Base-by-base conservation (phyloP, 2,113 vertebrate species). In the Notothenia rossii region DNA sequence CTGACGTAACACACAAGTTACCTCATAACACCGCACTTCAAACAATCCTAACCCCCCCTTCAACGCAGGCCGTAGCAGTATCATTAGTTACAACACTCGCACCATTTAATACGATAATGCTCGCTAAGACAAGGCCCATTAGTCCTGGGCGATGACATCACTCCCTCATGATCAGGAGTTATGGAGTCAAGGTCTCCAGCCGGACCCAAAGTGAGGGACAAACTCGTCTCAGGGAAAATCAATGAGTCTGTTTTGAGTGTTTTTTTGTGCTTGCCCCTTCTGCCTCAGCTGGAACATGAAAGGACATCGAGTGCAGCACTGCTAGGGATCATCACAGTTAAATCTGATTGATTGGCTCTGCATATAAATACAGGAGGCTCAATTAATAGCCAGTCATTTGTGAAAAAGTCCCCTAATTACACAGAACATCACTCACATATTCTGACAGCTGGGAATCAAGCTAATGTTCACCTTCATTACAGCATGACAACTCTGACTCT, bases 91-190 rank as follows among this genome's bases (percentile, higher is more conserved):
- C 61, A 18, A 82, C 82, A 58, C 77, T 83, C 86, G 84, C 63
- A 81, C 77, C 74, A 83, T 84, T 90, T 83, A 88, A 89, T 76
- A 85, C 74, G 61, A 86, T 85, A 81, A 88, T 75, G 77, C 77
- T 22, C 8, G 40, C 73, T 67, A 75, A 64, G 82, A 86, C 88
- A 61, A 67, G 78, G 84, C 55, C 77, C 80, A 90, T 91, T 91
- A 89, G 70, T 78, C 65, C 22, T 60, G 64, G 88, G 58, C n/a
- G 79, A 91, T 90, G 90, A 89, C 83, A 86, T 90, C 84, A 80
- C 79, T 76, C 36, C 72, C 67, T 74, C 75, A 72, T 51, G 70
- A 86, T 72, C 25, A 62, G 75, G 81, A 83, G 68, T 82, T 85
- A 88, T 66, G 75, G 71, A 20, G 88, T 22, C 4, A 17, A 62